These are phyloP conservation scores for Pseudonaja textilis DNA, from an alignment of 2,113 vertebrate species.

Conservation along the genomic window DNA sequence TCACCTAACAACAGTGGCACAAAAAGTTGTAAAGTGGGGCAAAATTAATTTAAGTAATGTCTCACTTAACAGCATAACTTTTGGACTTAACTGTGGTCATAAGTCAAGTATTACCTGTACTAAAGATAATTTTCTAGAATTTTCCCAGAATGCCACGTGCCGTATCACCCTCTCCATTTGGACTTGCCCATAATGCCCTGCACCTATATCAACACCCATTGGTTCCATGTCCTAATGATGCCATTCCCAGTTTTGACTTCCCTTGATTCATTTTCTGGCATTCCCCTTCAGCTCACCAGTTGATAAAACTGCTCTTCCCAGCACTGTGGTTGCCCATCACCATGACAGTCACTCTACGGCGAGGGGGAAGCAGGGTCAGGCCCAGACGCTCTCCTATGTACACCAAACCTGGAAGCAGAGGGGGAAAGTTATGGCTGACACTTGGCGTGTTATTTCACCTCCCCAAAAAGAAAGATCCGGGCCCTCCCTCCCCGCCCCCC, in stretches of 20 bases:
- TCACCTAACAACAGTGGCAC: neutral
- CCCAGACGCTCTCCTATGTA: constrained; percentile 72
- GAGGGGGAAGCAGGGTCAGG: constrained; percentile 74
- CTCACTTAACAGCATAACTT: neutral
- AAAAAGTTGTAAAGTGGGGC: neutral
- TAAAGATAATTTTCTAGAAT: neutral
- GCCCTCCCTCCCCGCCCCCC: too few relatives aligned
- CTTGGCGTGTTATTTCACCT: too few relatives aligned
- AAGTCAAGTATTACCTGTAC: neutral
- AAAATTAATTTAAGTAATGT: neutral
- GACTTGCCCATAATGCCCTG: neutral
- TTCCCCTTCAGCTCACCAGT: constrained; percentile 68
- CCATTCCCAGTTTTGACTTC: neutral
- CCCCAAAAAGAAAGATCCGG: neutral
- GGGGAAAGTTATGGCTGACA: neutral
- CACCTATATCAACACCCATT: neutral
- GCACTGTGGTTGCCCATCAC: constrained; percentile 85
- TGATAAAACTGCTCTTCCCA: constrained; percentile 85
- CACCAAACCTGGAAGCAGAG: constrained; percentile 67
- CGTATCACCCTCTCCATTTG: neutral
- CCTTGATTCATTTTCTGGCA: neutral
- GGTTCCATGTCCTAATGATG: neutral
- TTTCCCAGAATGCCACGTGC: neutral
- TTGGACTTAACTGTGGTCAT: neutral
- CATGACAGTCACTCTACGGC: constrained; percentile 83